Conservation (phyloP, 2,113 vertebrate genomes). For the Lampris incognitus region DNA sequence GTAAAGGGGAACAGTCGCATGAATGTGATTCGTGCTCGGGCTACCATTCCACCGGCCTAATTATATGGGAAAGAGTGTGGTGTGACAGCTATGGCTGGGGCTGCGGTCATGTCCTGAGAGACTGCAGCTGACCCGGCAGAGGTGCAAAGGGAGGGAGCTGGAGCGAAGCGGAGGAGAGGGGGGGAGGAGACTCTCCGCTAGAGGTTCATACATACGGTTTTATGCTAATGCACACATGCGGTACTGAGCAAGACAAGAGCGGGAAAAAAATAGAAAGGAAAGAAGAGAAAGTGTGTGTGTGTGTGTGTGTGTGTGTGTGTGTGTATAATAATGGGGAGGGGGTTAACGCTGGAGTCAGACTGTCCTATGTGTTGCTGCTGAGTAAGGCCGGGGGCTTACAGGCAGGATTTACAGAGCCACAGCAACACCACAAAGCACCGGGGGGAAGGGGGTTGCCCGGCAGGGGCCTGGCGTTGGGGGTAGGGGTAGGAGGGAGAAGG, state of each 20-base stretch:
- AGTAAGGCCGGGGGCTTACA: conserved; percentile 71
- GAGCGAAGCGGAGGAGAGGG: background rate
- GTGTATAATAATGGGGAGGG: conserved; percentile 37
- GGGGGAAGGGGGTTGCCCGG: conserved; percentile 67
- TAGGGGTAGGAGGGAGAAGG: conserved; percentile 41
- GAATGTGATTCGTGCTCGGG: conserved; percentile 78
- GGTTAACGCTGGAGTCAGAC: conserved; percentile 67
- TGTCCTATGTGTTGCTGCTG: conserved; percentile 66
- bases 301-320: background rate
- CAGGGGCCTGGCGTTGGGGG: conserved; percentile 42
- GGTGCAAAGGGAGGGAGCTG: conserved; percentile 45
- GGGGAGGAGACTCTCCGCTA: background rate
- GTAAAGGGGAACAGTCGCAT: conserved; percentile 79
- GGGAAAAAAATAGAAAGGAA: background rate
- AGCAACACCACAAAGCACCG: conserved; percentile 76
- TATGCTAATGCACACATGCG: background rate
- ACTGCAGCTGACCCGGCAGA: conserved; percentile 70
- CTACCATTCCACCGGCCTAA: conserved; percentile 76
- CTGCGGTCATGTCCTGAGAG: conserved; percentile 75
- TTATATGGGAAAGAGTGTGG: conserved; percentile 81
- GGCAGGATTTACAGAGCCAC: conserved; percentile 71
- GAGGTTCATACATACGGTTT: background rate
- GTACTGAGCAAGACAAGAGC: conserved; percentile 8
- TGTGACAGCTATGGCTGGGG: conserved; percentile 77
- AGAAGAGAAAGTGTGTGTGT: background rate